phyloP scores from a whole-genome alignment of 2,797 vertebrate genomes.

The Hylomyscus alleni region DNA sequence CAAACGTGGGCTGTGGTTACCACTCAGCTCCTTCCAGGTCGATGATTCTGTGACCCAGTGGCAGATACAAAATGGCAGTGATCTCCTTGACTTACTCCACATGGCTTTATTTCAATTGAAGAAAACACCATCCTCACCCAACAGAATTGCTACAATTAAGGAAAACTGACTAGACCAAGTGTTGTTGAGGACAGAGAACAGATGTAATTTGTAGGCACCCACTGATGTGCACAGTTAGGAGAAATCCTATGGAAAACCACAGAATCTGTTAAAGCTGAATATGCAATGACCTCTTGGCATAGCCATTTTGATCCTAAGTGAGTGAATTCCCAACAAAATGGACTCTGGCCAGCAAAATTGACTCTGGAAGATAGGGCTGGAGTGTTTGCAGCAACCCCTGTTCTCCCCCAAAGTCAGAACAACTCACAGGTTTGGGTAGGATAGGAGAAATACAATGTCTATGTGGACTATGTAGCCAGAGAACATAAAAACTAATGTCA shows the following conservation, averaged over 20 bases:
- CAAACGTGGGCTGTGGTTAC: constrained; percentile 47
- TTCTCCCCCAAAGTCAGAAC: constrained; percentile 8
- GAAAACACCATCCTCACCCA: not conserved
- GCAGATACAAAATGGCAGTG: constrained; percentile 1
- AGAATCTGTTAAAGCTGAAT: not conserved
- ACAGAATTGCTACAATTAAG: constrained; percentile 51
- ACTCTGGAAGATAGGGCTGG: not conserved
- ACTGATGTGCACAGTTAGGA: not conserved
- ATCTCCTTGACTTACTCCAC: constrained; percentile 15
- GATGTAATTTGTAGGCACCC: constrained; percentile 8
- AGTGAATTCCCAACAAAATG: constrained; percentile 37
- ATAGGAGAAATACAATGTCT: not conserved
- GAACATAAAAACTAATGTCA: not conserved
- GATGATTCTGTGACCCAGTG: not conserved
- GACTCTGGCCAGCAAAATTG: too few species aligned
- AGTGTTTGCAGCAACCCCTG: not conserved
- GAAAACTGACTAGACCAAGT: constrained; percentile 44
- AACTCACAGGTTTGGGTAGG: not conserved
- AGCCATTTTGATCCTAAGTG: not conserved
- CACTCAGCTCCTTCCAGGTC: not conserved
- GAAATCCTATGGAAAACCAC: not conserved
- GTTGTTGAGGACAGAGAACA: not conserved
- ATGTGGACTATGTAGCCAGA: not conserved
- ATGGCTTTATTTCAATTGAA: constrained; percentile 45
- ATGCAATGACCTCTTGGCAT: not conserved